phyloP scores from a whole-genome alignment of 37 sponge, comb jelly and placozoan genomes.

The Oscarella lobularis region DNA sequence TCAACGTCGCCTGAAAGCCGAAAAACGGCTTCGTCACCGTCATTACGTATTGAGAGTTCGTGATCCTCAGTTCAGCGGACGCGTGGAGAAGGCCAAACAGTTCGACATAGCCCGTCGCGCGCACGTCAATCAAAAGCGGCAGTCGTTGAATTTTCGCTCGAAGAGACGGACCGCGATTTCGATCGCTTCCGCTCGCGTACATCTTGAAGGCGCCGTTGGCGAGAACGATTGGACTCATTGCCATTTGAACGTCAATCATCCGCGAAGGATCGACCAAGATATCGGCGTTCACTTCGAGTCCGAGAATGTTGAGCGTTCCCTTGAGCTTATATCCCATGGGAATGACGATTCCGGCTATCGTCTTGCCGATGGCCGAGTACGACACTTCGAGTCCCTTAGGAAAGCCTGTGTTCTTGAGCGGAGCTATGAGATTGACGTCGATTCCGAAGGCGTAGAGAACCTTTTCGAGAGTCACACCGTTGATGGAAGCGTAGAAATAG shows the following conservation, averaged over 20 bases:
- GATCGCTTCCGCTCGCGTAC: neutral
- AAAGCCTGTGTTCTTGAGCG: neutral
- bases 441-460: neutral
- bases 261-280: neutral
- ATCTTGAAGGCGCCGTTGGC: neutral
- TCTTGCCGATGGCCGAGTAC: neutral
- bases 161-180: neutral
- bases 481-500: neutral
- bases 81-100: neutral
- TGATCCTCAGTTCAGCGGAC: neutral
- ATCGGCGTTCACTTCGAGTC: neutral
- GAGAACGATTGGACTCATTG: neutral
- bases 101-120: neutral
- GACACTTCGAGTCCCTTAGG: neutral
- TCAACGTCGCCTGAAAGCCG: neutral
- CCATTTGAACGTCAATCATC: neutral
- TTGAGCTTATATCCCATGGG: neutral
- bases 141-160: neutral
- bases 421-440: neutral
- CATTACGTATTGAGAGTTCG: neutral
- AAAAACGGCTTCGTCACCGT: neutral
- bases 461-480: neutral
- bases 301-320: neutral
- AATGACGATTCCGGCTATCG: neutral
- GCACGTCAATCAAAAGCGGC: neutral